These are phyloP conservation scores for Emydoidea blandingii DNA, from an alignment of 2,797 vertebrate genomes.

Conservation along the genomic window DNA sequence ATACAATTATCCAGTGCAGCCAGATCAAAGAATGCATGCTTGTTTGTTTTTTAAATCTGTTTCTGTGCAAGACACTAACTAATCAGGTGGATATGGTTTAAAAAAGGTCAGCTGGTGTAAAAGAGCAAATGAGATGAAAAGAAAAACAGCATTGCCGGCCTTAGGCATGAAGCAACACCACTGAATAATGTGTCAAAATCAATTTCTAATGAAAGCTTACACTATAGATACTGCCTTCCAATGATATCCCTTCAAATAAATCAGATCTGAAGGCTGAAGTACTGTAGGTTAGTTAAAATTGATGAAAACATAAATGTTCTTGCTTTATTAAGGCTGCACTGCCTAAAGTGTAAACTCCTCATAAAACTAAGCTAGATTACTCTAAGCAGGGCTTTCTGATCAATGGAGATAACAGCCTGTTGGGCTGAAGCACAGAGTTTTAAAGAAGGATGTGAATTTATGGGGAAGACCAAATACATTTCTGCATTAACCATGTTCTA, in stretches of 20 bases:
- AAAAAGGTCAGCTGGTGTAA: constrained; percentile 28
- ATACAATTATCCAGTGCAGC: accelerated
- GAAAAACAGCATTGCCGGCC: constrained; percentile 54
- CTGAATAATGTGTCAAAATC: constrained; percentile 68
- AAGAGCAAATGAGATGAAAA: constrained; percentile 58
- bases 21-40: not conserved
- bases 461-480: constrained; percentile 11
- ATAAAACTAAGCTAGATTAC: constrained; percentile 36
- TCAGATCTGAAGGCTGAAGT: constrained; percentile 66
- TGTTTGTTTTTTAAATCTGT: not conserved
- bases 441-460: constrained; percentile 5
- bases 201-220: constrained; percentile 60
- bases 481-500: constrained; percentile 34
- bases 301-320: constrained; percentile 70
- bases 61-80: constrained; percentile 20
- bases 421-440: not conserved
- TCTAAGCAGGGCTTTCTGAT: constrained; percentile 42
- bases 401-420: not conserved
- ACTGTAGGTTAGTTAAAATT: constrained; percentile 60
- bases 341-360: constrained; percentile 49
- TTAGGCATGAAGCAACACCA: constrained; percentile 53
- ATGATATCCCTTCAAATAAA: constrained; percentile 73
- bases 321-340: constrained; percentile 33
- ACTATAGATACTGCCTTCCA: constrained; percentile 45
- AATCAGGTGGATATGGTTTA: not conserved